These are phyloP conservation scores for Mellilla xanthometata DNA, from an alignment of 2,888 invertebrate species.

Conservation along the genomic window DNA sequence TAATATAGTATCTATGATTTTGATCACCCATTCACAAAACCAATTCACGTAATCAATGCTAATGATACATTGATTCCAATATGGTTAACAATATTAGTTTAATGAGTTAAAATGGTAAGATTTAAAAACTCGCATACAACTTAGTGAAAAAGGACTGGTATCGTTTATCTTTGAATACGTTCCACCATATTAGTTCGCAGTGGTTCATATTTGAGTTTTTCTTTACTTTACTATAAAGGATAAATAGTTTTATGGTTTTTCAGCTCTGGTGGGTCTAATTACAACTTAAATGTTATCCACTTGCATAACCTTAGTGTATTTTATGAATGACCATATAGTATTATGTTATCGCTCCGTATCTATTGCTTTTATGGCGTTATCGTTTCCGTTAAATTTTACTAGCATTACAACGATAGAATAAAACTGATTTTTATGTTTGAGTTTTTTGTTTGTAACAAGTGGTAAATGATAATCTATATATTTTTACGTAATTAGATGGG, in stretches of 20 bases:
- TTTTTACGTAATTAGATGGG: too few relatives aligned
- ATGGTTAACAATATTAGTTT: neutral
- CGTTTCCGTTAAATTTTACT: conserved; percentile 6
- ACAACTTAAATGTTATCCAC: conserved; percentile 1
- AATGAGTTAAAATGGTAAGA: conserved; percentile 2
- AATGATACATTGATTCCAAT: conserved; percentile 1
- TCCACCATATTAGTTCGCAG: neutral
- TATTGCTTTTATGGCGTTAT: conserved; percentile 17
- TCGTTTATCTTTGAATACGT: neutral
- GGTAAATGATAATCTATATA: too few relatives aligned
- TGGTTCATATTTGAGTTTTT: conserved; percentile 13
- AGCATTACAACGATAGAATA: too few relatives aligned
- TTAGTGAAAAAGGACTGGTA: neutral
- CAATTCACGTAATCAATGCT: neutral
- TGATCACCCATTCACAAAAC: neutral
- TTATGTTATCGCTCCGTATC: conserved; percentile 18
- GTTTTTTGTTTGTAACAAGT: too few relatives aligned
- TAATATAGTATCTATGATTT: conserved; percentile 2
- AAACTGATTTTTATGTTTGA: too few relatives aligned
- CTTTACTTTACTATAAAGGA: conserved; percentile 12
- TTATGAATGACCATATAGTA: conserved; percentile 16
- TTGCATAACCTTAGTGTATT: conserved; percentile 5
- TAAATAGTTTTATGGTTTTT: conserved; percentile 17
- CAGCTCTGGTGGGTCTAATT: conserved; percentile 19
- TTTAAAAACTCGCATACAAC: neutral